A percentile compares a stretch with the other conserved stretches of the same genome.
Conservation (phyloP, 2,888 invertebrate genomes). For the Lepidochrysops patricia region DNA sequence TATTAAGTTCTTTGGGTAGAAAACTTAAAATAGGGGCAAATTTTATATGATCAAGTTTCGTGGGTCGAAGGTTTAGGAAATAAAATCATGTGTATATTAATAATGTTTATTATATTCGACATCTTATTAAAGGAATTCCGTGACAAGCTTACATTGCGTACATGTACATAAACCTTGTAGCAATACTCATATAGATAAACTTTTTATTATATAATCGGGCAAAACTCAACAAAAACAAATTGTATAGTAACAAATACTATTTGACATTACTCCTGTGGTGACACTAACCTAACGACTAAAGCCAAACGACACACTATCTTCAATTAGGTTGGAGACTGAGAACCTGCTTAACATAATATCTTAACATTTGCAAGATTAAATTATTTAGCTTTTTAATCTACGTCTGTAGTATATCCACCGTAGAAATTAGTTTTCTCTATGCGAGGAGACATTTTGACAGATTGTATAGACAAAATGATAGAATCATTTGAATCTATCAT, state of each 20-base stretch:
- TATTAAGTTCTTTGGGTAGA: too few relatives aligned
- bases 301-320: conserved; percentile 42
- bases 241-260: conserved; percentile 59
- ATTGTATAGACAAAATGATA: too few relatives aligned
- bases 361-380: not conserved
- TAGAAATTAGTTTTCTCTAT: too few relatives aligned
- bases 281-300: conserved; percentile 70
- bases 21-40: too few relatives aligned
- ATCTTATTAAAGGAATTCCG: conserved; percentile 68
- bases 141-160: conserved; percentile 72
- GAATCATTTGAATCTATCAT: too few relatives aligned
- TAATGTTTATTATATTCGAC: conserved; percentile 73
- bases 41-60: too few relatives aligned
- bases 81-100: conserved; percentile 25
- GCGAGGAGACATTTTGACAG: too few relatives aligned
- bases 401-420: too few relatives aligned
- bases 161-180: conserved; percentile 64
- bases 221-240: conserved; percentile 72
- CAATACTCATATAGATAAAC: conserved; percentile 59
- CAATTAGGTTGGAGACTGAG: conserved; percentile 37
- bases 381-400: too few relatives aligned
- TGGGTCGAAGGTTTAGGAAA: not conserved
- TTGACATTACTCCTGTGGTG: conserved; percentile 49
- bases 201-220: conserved; percentile 62
- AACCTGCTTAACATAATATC: conserved; percentile 21